Conservation (phyloP, 2,797 vertebrate species). For the Lacerta bilineata region DNA sequence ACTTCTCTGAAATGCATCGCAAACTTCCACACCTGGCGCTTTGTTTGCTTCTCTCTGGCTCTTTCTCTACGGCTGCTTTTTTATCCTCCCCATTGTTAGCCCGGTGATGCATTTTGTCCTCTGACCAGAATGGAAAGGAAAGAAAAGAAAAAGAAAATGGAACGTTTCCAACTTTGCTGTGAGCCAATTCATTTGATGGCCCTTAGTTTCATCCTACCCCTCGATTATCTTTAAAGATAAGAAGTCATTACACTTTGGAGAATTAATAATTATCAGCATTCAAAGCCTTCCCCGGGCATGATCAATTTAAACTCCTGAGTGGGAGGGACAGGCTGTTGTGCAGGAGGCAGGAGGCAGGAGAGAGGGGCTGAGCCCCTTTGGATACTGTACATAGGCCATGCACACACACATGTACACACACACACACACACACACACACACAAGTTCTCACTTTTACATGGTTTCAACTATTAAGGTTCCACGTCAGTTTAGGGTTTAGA, state of each 20-base stretch:
- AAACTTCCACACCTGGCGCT: neutral
- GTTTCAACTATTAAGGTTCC: conserved; percentile 48
- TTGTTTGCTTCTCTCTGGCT: neutral
- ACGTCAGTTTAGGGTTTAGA: conserved; percentile 48
- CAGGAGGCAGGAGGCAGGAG: accelerated
- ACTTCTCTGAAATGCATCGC: neutral
- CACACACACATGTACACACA: neutral
- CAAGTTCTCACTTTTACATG: neutral
- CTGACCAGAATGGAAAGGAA: neutral
- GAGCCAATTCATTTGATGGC: neutral
- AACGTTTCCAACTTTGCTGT: neutral
- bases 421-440: neutral
- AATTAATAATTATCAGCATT: neutral
- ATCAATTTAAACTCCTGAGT: neutral
- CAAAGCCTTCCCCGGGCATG: neutral
- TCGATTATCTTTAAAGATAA: conserved; percentile 14
- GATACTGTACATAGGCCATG: neutral
- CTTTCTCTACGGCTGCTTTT: neutral
- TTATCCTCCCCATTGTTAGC: neutral
- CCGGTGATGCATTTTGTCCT: neutral
- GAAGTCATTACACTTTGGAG: neutral
- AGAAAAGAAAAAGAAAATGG: neutral
- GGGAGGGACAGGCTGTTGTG: neutral
- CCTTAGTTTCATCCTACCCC: neutral
- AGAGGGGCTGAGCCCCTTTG: neutral